phyloP scores from a whole-genome alignment of 2,888 invertebrate species.

The Ecdyonurus torrentis region DNA sequence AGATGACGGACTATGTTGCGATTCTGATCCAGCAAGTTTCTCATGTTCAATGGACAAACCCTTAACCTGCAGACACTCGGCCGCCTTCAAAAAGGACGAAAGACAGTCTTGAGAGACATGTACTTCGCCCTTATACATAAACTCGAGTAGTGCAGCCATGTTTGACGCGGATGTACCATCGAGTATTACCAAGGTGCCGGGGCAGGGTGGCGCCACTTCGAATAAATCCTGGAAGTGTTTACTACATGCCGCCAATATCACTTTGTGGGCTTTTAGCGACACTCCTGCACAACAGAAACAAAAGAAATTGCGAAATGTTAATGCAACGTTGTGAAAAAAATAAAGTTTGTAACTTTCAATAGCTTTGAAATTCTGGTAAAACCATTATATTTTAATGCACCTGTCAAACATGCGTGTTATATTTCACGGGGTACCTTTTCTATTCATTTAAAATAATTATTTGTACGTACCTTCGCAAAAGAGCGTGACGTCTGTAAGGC shows the following conservation, averaged over 20 bases:
- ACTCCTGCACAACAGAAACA: conserved; percentile 43
- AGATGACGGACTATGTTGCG: conserved; percentile 10
- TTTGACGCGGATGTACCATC: conserved; percentile 80
- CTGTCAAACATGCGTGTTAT: no score
- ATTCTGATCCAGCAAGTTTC: conserved; percentile 33
- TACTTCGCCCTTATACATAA: conserved; percentile 90
- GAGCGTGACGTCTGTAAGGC: conserved; percentile 79
- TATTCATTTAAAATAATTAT: not conserved
- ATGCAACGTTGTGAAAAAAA: no score
- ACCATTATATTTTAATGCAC: no score
- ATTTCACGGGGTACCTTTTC: no score
- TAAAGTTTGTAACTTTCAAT: no score
- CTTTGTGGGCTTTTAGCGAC: conserved; percentile 79
- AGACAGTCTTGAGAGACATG: conserved; percentile 84
- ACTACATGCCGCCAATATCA: conserved; percentile 83
- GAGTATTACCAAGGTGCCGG: conserved; percentile 59
- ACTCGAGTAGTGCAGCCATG: conserved; percentile 79
- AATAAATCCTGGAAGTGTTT: conserved; percentile 85
- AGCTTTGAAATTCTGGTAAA: not conserved
- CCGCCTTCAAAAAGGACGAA: conserved; percentile 79
- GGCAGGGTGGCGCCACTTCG: conserved; percentile 59
- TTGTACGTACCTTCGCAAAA: conserved; percentile 76
- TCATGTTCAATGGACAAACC: conserved; percentile 61
- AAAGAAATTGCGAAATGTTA: no score
- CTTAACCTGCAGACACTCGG: conserved; percentile 77